phyloP scores from a whole-genome alignment of 2,797 vertebrate species.

The Brachyrhaphis roseni region DNA sequence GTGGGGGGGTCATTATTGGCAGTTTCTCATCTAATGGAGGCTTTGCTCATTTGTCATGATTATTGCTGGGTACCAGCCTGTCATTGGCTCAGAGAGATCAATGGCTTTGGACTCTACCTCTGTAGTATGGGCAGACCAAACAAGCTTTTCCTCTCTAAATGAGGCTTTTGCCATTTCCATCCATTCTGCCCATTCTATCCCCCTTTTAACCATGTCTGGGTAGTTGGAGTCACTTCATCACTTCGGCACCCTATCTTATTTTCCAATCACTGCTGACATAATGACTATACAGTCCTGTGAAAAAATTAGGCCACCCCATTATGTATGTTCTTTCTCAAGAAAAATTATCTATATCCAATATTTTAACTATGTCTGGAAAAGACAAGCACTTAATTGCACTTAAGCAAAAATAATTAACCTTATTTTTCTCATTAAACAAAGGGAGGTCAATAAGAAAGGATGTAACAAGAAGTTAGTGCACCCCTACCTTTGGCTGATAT shows the following conservation, averaged over 20 bases:
- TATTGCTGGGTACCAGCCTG: slow-evolving; percentile 99
- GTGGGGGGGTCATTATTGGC: slow-evolving; percentile 89
- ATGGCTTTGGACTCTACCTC: slow-evolving; percentile 96
- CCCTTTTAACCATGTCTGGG: slow-evolving; percentile 74
- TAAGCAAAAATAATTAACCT: background rate
- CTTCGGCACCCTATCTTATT: slow-evolving; percentile 93
- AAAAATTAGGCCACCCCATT: background rate
- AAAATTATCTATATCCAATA: background rate
- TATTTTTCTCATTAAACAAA: background rate
- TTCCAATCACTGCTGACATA: slow-evolving; percentile 91
- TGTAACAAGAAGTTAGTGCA: background rate
- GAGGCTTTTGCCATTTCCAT: slow-evolving; percentile 81
- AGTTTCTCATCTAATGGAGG: slow-evolving; percentile 89
- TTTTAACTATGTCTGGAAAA: background rate
- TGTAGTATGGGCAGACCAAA: slow-evolving; percentile 93
- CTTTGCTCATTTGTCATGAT: slow-evolving; percentile 99
- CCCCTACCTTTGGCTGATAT: background rate
- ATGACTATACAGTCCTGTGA: slow-evolving; percentile 20
- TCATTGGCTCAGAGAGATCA: slow-evolving; percentile 99
- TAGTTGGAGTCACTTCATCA: slow-evolving; percentile 89
- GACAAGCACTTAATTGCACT: background rate
- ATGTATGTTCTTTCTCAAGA: background rate
- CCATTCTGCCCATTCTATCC: slow-evolving; percentile 74
- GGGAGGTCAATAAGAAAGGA: background rate
- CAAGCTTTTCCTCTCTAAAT: slow-evolving; percentile 95